Evolutionary conservation across 2,797 vertebrate species (phyloP).

Genomic region (Poecilia gillii): DNA sequence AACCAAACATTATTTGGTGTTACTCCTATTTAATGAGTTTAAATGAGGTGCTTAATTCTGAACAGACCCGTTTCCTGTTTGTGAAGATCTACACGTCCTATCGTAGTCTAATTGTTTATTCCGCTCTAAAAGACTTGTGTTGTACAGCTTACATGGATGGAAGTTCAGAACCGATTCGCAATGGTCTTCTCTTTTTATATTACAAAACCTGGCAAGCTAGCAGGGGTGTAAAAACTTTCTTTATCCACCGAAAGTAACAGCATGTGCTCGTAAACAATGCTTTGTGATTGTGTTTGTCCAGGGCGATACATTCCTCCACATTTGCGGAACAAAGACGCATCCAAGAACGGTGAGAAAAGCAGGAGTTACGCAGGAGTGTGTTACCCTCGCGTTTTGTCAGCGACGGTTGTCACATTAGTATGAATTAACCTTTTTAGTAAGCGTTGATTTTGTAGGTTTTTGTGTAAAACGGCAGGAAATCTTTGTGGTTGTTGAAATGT

Average conservation of each 20-base stretch:
- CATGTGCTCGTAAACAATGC: constrained; percentile 11
- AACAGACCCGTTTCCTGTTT: not conserved
- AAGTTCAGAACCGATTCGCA: not conserved
- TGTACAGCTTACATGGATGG: not conserved
- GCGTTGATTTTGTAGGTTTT: not conserved
- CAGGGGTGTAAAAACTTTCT: not conserved
- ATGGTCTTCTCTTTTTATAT: not conserved
- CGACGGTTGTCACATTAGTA: not conserved
- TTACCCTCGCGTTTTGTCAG: not conserved
- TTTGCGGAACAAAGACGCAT: constrained; percentile 91
- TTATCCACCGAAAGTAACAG: not conserved
- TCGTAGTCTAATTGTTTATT: not conserved
- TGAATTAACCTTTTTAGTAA: not conserved
- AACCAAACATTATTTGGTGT: not conserved
- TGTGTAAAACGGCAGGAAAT: not conserved
- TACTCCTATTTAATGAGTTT: not conserved
- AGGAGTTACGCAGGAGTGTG: not conserved
- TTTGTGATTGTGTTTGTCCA: constrained; percentile 61
- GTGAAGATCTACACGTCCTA: not conserved
- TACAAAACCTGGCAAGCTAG: not conserved
- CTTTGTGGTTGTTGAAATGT: constrained; percentile 18
- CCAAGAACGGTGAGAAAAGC: constrained; percentile 71
- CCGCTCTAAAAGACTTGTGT: not conserved
- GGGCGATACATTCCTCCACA: constrained; percentile 97
- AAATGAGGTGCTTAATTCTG: not conserved